Evolutionary conservation across 1,140 invertebrate genomes (phyloP).

Genomic region (Artemia franciscana): DNA sequence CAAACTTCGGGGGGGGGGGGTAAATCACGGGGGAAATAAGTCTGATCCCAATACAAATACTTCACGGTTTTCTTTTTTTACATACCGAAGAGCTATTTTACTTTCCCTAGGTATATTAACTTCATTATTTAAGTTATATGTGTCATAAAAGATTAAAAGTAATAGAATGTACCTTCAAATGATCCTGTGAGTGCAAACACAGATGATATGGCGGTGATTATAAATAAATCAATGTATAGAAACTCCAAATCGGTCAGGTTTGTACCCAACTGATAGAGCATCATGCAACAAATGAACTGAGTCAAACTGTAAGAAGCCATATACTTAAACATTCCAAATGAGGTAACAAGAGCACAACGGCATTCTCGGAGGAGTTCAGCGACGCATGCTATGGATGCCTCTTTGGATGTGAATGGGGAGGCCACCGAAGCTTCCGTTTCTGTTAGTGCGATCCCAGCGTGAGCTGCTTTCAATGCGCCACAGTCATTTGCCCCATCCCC

Average conservation of each 20-base stretch:
- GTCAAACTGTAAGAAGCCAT: slow-evolving; percentile 87
- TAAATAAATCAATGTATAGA: slow-evolving; percentile 58
- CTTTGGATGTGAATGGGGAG: slow-evolving; percentile 76
- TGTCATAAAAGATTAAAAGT: slow-evolving; percentile 12
- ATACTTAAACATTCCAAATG: slow-evolving; percentile 89
- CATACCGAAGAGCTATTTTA: background rate
- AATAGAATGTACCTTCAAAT: slow-evolving; percentile 37
- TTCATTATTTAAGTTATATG: slow-evolving; percentile 8
- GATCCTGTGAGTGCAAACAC: slow-evolving; percentile 51
- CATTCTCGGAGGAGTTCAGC: slow-evolving; percentile 53
- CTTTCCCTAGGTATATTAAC: background rate
- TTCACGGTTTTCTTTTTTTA: too few relatives aligned
- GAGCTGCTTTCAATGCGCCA: slow-evolving; percentile 72
- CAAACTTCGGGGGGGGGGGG: too few relatives aligned
- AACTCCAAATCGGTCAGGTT: slow-evolving; percentile 57
- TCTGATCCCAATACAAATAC: background rate
- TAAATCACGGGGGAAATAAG: background rate
- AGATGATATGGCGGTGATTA: slow-evolving; percentile 52
- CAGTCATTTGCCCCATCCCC: slow-evolving; percentile 60
- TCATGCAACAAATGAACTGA: slow-evolving; percentile 77
- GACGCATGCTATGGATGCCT: slow-evolving; percentile 68
- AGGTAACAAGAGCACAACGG: slow-evolving; percentile 70
- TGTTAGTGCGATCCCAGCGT: slow-evolving; percentile 78
- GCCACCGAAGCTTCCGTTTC: slow-evolving; percentile 84
- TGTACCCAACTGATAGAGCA: slow-evolving; percentile 56